These are phyloP conservation scores for Dendroctonus valens DNA, from an alignment of 1,140 invertebrate species.

Conservation along the genomic window DNA sequence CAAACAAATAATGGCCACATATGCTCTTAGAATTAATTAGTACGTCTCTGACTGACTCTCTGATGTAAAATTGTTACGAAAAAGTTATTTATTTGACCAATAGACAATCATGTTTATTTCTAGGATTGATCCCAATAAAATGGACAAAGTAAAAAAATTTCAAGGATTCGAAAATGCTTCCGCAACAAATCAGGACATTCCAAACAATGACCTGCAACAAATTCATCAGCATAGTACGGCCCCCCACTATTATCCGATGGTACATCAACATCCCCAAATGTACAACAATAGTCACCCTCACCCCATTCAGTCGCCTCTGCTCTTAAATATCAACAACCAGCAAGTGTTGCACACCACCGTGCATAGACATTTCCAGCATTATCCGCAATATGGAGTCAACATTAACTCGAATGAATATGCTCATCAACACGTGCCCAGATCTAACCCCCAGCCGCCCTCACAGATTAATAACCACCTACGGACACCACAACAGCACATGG, in stretches of 20 bases:
- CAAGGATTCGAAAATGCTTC: conserved; percentile 36
- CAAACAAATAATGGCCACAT: conserved; percentile 7
- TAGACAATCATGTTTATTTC: conserved; percentile 8
- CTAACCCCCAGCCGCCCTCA: conserved; percentile 15
- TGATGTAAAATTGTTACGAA: neutral
- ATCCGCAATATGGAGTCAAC: conserved; percentile 39
- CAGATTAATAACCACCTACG: conserved; percentile 43
- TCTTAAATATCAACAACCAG: conserved; percentile 37
- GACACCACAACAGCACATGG: conserved; percentile 44
- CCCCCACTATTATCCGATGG: conserved; percentile 41
- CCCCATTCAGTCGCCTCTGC: conserved; percentile 35
- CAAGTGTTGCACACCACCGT: conserved; percentile 38
- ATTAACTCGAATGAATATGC: conserved; percentile 30
- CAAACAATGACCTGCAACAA: conserved; percentile 37
- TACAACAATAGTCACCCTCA: conserved; percentile 42
- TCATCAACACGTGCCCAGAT: conserved; percentile 30
- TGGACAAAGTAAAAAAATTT: conserved; percentile 46
- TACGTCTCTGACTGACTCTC: neutral
- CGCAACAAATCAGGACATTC: conserved; percentile 26
- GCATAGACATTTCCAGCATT: conserved; percentile 35
- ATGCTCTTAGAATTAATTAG: conserved; percentile 23
- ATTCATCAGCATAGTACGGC: conserved; percentile 45
- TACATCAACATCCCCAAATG: conserved; percentile 43
- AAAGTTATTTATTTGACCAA: neutral
- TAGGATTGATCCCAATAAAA: conserved; percentile 48